Base-by-base conservation (phyloP, 2,113 vertebrate genomes). In the Acanthisitta chloris region DNA sequence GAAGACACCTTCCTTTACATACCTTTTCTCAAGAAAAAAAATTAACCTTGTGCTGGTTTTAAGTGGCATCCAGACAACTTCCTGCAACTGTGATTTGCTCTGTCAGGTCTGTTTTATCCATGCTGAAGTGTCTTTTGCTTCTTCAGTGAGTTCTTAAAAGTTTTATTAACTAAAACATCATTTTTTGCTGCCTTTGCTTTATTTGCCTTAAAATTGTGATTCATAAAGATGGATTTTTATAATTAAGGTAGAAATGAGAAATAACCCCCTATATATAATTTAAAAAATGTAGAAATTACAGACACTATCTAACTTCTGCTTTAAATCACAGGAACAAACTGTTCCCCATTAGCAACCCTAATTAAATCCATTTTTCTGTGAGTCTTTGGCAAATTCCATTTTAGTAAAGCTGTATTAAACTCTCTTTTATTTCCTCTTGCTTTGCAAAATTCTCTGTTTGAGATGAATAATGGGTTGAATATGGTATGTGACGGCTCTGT, bases 291-390 rank as follows among this genome's bases (percentile, higher is more conserved):
- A 97, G 92, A 95, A 97, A 97, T 97, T 94, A 97, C 96, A 83
- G 90, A 92, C 95, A 95, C 82, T 93, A 96, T 96, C 91, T 54
- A 88, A 93, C 78, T 93, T 91, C 62, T 61, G 90, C 92, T 96
- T 97, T 98, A 98, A 98, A 97, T 98, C 97, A 97, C 45, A 61
- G 90, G 96, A 96, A 96, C 86, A 97, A 97, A 97, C 20, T 91
- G 91, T 95, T 98, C 89, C 70, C 90, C 95, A 98, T 98, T 98
- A 98, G 97, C 54, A 34, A 85, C n/a, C 95, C 97, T 98, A 98
- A 98, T 98, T 98, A 98, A 98, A 97, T 97, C 95, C 96, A 98
- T 98, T 98, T 98, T 97, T 98, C 97, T 98, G 86, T 57, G 89
- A 90, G 82, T 97, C 95, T 97, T 97, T 94, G 97, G 97, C 95